phyloP scores from a whole-genome alignment of 2,888 invertebrate genomes.

The Melipona beecheii region DNA sequence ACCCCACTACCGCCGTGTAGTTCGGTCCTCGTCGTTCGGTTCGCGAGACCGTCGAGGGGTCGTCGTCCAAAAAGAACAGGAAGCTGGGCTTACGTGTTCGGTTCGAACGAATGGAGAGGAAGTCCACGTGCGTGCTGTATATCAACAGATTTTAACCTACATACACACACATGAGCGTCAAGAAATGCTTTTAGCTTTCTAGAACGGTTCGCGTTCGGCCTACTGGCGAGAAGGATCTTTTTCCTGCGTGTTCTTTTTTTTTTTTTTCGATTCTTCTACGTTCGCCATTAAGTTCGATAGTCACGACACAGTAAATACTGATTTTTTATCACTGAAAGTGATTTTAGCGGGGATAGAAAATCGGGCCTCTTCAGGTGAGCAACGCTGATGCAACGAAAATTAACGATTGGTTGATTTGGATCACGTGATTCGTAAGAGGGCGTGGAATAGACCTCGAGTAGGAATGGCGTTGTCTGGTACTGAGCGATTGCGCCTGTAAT shows the following conservation, averaged over 20 bases:
- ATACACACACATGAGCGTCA: slow-evolving; percentile 48
- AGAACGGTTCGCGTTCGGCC: slow-evolving; percentile 37
- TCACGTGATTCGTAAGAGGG: no score
- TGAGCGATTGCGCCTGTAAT: no score
- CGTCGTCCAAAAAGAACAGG: slow-evolving; percentile 40
- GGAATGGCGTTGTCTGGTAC: no score
- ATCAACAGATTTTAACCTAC: slow-evolving; percentile 67
- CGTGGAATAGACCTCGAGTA: no score
- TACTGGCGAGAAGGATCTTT: background rate
- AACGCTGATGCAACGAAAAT: no score
- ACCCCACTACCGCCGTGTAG: slow-evolving; percentile 49
- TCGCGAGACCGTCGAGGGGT: slow-evolving; percentile 16
- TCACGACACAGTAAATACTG: background rate
- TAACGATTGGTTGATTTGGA: no score
- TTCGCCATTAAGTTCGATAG: background rate
- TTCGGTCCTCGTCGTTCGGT: slow-evolving; percentile 35
- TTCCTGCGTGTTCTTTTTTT: background rate
- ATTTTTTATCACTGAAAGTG: no score
- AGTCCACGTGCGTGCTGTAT: slow-evolving; percentile 57
- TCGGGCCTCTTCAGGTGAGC: no score
- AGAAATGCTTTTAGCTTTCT: slow-evolving; percentile 59
- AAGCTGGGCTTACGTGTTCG: slow-evolving; percentile 30
- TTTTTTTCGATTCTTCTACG: background rate
- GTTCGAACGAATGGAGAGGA: slow-evolving; percentile 36
- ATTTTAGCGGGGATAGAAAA: no score